Base-by-base conservation (phyloP, 1,140 invertebrate genomes). In the Pseudoatta argentina region DNA sequence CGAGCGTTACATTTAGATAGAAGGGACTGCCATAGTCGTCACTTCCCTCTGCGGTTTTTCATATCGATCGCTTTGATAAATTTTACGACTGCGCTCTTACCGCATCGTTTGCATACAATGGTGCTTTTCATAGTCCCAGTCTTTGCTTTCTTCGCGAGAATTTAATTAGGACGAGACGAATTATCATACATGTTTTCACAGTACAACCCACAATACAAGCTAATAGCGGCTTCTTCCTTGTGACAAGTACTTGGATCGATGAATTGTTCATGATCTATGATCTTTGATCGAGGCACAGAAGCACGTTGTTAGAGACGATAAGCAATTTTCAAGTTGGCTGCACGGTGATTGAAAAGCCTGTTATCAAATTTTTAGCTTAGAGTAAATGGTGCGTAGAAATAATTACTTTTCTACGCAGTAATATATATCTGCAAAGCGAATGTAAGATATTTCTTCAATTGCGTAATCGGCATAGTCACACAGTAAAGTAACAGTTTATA, bases 1-100 rank as follows among this genome's bases (percentile, higher is more conserved):
- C 72, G 24, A 64, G 87, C 86, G 87, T 76, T 88, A 75, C 55
- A 34, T 85, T 76, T 77, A 87, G 73, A 89, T 79, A 75, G 64
- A 73, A 79, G 67, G 39, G 34, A 85, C 82, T 75, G 55, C 24
- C 67, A 21, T 39, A 12, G 30, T 30, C 72, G 48, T 48, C 72
- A 85, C 48, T 73, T 51, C 24, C 57, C 77, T 21, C 77, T 59
- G 51, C 61, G 71, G 39, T 53, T 83, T 72, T 66, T 66, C 51
- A 66, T 85, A 72, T 82, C 67, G 67, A 71, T 82, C 79, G 67
- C 53, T 72, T 72, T 73, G 66, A 61, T 82, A 72, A 82, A 24
- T 21, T 55, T 53, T 59, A 66, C 24, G 61, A 44, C 24, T 69
- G 30, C n/a, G 55, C 27, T 67, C 64, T 79, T 48, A 73, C 39